Evolutionary conservation across 2,888 invertebrate genomes (phyloP), one percentile per base, ranked within the genome.

Genomic region (Fragum sueziense): DNA sequence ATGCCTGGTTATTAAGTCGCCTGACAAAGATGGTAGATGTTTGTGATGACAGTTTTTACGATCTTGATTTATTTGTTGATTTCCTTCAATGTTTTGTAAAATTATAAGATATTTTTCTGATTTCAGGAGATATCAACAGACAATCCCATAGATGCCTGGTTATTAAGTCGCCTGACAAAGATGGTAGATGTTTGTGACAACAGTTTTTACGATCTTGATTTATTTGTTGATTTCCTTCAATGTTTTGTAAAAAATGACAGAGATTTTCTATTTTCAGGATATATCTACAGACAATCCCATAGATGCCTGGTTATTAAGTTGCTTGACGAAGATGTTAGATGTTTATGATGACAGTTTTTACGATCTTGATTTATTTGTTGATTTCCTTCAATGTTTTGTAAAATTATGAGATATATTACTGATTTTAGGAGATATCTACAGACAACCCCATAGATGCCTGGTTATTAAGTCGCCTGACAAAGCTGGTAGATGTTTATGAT

Each of bases 241-340:
- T 54, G n/a, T n/a, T n/a, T n/a, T n/a, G n/a, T n/a, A n/a, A n/a
- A n/a, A n/a, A n/a, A n/a, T n/a, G n/a, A n/a, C n/a, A n/a, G n/a
- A n/a, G n/a, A n/a, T 22, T 20, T 54, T 29, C 29, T 27, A 11
- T 3, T 73, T 77, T 37, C 73, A 77, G 77, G 20, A 22, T 51
- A 33, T 73, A 22, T 22, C 65, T 51, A 20, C 68, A 17, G 80
- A 79, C 27, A 93, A 93, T 69, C 81, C 91, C 29, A 95, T 97
- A 91, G 97, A 98, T 94, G 94, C 94, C 84, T 99, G 98, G 98
- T 97, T 99, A 90, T 93, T 98, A 20, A 97, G 97, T 90, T 94
- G 96, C 88, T 92, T 98, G 61, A 94, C 95, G 0, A 91, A 95
- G 72, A 96, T 97, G 93, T 94, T 97, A 2, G 91, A 94, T 20